phyloP scores from a whole-genome alignment of 2,113 vertebrate species.

The Tichodroma muraria region DNA sequence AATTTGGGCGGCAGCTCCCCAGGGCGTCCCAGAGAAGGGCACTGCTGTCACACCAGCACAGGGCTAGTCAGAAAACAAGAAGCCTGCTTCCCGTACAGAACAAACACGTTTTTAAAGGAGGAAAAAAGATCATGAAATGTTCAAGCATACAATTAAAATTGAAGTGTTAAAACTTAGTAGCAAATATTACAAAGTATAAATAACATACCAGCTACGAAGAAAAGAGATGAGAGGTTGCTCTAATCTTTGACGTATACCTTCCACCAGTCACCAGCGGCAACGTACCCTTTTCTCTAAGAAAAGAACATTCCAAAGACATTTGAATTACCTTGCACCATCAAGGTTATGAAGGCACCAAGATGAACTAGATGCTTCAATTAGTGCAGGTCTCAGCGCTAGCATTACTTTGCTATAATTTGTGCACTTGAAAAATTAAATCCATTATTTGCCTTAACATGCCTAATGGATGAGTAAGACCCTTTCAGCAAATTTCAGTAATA shows the following conservation, averaged over 20 bases:
- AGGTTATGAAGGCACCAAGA: neutral
- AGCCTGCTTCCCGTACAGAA: neutral
- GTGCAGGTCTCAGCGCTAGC: neutral
- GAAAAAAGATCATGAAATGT: neutral
- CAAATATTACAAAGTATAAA: neutral
- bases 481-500: neutral
- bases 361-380: neutral
- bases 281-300: rapidly evolving
- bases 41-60: neutral
- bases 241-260: neutral
- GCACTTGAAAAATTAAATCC: neutral
- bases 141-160: neutral
- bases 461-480: neutral
- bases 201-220: neutral
- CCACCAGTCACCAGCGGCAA: neutral
- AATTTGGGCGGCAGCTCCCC: neutral
- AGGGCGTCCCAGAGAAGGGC: too few species aligned
- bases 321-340: neutral
- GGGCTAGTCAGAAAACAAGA: neutral
- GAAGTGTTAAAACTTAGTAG: neutral
- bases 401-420: neutral
- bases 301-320: neutral
- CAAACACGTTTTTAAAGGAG: neutral
- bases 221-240: neutral
- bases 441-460: neutral